These are phyloP conservation scores for Anolis carolinensis DNA, from an alignment of 2,113 vertebrate species.

Conservation along the genomic window DNA sequence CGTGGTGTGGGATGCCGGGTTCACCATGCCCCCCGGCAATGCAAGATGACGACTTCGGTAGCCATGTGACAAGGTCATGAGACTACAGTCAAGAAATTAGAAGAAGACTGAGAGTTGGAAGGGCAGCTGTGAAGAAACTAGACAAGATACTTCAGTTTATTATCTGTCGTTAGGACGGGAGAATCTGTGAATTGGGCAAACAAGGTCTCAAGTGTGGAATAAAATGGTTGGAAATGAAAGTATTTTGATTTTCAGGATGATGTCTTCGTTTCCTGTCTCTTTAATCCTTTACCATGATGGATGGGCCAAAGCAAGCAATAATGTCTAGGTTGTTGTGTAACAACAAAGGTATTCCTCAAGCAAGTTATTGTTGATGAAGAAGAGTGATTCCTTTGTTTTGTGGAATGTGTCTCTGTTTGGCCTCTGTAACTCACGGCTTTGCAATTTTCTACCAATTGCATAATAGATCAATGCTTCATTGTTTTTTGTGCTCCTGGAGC, in stretches of 20 bases:
- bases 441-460: conserved; percentile 43
- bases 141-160: no score
- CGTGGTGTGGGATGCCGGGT: no score
- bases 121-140: no score
- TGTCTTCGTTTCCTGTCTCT: conserved; percentile 43
- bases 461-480: conserved; percentile 54
- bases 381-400: conserved; percentile 68
- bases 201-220: background rate
- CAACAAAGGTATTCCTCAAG: conserved; percentile 50
- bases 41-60: no score
- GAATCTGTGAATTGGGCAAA: conserved; percentile 1
- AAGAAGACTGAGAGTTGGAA: no score
- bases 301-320: conserved; percentile 12
- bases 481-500: conserved; percentile 50
- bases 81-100: no score
- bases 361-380: conserved; percentile 64
- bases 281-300: conserved; percentile 9
- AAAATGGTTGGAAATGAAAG: background rate
- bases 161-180: background rate
- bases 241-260: background rate
- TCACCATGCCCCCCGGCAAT: no score
- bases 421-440: conserved; percentile 46
- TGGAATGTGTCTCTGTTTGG: conserved; percentile 50
- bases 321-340: conserved; percentile 58
- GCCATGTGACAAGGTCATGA: no score